Evolutionary conservation across 2,888 invertebrate genomes (phyloP).

Genomic region (Cryptus armator): DNA sequence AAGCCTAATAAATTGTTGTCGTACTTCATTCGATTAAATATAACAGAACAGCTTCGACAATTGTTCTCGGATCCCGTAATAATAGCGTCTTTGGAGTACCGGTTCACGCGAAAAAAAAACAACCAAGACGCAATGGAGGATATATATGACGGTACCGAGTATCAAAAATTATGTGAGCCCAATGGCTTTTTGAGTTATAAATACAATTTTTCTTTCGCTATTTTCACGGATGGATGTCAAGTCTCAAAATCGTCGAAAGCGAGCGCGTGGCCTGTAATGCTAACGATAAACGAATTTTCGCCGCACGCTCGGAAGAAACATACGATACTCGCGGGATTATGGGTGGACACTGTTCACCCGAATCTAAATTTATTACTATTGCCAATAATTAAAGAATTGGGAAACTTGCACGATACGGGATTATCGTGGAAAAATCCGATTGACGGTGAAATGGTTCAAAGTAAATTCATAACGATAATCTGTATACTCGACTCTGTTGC

Average conservation of each 20-base stretch:
- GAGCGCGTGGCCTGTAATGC: conserved; percentile 48
- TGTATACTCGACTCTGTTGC: conserved; percentile 57
- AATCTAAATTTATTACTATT: not conserved
- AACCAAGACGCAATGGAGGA: conserved; percentile 39
- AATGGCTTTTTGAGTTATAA: conserved; percentile 25
- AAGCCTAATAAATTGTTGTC: not conserved
- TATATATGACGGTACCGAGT: conserved; percentile 34
- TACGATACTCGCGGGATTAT: conserved; percentile 34
- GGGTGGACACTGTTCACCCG: conserved; percentile 41
- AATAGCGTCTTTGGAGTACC: conserved; percentile 20
- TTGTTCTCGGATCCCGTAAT: conserved; percentile 3
- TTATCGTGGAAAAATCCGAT: not conserved
- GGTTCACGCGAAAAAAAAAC: conserved; percentile 38
- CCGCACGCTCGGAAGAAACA: conserved; percentile 58
- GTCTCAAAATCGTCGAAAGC: conserved; percentile 6
- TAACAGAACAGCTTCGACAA: conserved; percentile 19
- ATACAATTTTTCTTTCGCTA: conserved; percentile 36
- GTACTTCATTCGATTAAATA: not conserved
- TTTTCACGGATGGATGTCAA: conserved; percentile 38
- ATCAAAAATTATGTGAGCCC: conserved; percentile 3
- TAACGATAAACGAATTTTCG: conserved; percentile 53
- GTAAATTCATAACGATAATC: conserved; percentile 30
- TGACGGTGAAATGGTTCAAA: conserved; percentile 8
- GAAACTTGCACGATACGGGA: not conserved
- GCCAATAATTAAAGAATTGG: not conserved